Conservation (phyloP, 2,797 vertebrate genomes). For the Phoebastria nigripes region DNA sequence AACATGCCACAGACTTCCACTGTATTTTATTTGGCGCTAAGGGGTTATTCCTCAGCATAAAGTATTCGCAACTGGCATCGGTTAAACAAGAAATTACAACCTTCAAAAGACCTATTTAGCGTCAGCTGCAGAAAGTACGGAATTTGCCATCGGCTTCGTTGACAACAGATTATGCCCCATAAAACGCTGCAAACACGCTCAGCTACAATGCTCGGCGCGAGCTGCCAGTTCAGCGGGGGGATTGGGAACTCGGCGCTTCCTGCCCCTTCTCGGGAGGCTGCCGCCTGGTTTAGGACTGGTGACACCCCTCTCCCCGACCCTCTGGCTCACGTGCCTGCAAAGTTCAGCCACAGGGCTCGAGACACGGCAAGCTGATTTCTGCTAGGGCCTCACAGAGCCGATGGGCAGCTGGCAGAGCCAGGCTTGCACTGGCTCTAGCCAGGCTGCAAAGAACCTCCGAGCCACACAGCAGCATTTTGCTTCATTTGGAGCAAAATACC, state of each 20-base stretch:
- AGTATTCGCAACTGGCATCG: conserved; percentile 73
- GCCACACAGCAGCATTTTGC: background rate
- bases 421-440: background rate
- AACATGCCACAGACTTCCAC: conserved; percentile 73
- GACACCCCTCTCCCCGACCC: background rate
- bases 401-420: background rate
- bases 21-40: conserved; percentile 75
- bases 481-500: background rate
- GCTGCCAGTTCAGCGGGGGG: background rate
- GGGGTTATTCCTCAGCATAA: conserved; percentile 74
- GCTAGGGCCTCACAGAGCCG: background rate
- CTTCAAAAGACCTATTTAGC: conserved; percentile 74
- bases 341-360: background rate
- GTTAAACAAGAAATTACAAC: conserved; percentile 75
- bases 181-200: background rate
- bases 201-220: background rate
- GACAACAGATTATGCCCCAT: conserved; percentile 65
- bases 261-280: background rate
- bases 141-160: conserved; percentile 63
- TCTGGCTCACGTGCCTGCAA: background rate
- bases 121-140: conserved; percentile 70
- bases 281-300: background rate
- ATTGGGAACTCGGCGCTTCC: background rate
- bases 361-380: background rate
- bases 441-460: background rate